A percentile compares a stretch with the other conserved stretches of the same genome.
Evolutionary conservation across 2,113 vertebrate genomes (phyloP).

Genomic region (chimpanzee (Pan troglodytes)): NHGRI_mPanTro3-v2.1_pri NC_086015.1:172362001-172362500

Average conservation of each 20-base stretch:
- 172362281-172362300: constrained; percentile 52
- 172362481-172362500: constrained; percentile 85
- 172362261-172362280: background rate
- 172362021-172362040: constrained; percentile 76
- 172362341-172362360: constrained; percentile 72
- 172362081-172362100: constrained; percentile 80
- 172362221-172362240: background rate
- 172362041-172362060: constrained; percentile 62
- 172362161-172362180: constrained; percentile 70
- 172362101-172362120: constrained; percentile 82
- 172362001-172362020: constrained; percentile 82
- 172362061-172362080: constrained; percentile 69
- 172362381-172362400: constrained; percentile 82
- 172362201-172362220: background rate
- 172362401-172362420: constrained; percentile 81
- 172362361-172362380: constrained; percentile 82
- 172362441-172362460: constrained; percentile 81
- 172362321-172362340: constrained; percentile 53
- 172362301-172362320: constrained; percentile 32
- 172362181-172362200: constrained; percentile 62
- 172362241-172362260: background rate
- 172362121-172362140: constrained; percentile 68
- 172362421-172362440: constrained; percentile 84
- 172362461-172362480: constrained; percentile 81
- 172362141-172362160: constrained; percentile 75